phyloP scores from a whole-genome alignment of 2,113 vertebrate genomes.

The Myiopsitta monachus region DNA sequence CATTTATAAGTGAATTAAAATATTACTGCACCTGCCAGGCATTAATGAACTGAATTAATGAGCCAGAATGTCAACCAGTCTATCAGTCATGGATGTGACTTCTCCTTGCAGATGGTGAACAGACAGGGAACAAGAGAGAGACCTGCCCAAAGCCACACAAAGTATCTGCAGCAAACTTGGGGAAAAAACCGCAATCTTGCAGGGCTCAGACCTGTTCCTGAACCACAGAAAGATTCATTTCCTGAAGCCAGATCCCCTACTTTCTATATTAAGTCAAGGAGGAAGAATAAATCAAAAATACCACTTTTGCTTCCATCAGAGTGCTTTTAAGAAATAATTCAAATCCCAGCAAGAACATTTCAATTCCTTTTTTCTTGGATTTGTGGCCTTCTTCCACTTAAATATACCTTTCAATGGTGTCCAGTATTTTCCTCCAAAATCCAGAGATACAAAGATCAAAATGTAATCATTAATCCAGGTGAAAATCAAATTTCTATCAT shows the following conservation, averaged over 20 bases:
- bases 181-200: neutral
- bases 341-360: neutral
- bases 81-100: neutral
- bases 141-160: neutral
- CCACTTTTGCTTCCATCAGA: neutral
- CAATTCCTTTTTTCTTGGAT: neutral
- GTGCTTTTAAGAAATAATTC: neutral
- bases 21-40: neutral
- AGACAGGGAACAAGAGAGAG: neutral
- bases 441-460: neutral
- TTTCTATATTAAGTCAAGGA: neutral
- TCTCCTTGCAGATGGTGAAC: rapidly evolving
- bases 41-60: neutral
- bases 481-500: neutral
- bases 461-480: neutral
- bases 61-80: neutral
- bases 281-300: neutral
- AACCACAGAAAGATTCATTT: neutral
- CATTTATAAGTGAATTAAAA: neutral
- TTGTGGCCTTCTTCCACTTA: neutral
- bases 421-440: neutral
- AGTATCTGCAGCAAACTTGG: neutral
- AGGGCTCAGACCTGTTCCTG: neutral
- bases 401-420: rapidly evolving
- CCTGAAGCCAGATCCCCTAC: neutral